Conservation (phyloP, 2,888 invertebrate species). For the Stenolophus ochropezus region DNA sequence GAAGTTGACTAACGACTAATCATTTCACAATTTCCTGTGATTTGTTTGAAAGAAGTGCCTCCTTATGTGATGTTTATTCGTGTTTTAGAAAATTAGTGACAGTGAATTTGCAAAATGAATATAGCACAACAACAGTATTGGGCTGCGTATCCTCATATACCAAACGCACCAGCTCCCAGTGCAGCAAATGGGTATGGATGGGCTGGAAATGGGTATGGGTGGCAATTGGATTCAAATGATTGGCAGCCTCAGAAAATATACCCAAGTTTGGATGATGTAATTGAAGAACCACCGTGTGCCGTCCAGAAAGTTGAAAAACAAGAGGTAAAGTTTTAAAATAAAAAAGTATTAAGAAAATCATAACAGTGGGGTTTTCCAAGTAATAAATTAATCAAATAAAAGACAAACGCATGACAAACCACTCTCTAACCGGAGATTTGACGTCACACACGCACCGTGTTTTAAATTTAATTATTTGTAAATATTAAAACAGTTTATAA, state of each 20-base stretch:
- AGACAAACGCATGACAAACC: no score
- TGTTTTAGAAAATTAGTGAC: neutral
- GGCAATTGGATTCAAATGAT: slow-evolving; percentile 71
- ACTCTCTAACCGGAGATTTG: no score
- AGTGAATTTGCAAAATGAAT: slow-evolving; percentile 58
- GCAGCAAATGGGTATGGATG: slow-evolving; percentile 72
- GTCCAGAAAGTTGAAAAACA: slow-evolving; percentile 70
- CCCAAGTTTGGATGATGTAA: slow-evolving; percentile 65
- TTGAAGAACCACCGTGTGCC: slow-evolving; percentile 70
- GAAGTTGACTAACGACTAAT: neutral
- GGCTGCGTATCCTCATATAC: slow-evolving; percentile 70
- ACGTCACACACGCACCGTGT: no score
- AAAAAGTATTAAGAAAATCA: neutral
- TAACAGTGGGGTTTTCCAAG: neutral
- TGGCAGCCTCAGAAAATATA: slow-evolving; percentile 68
- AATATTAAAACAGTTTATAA: no score
- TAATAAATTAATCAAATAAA: no score
- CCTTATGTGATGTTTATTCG: slow-evolving; percentile 2
- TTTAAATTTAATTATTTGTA: no score
- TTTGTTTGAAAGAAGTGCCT: slow-evolving; percentile 14
- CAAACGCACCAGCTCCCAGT: slow-evolving; percentile 70
- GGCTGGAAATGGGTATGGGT: slow-evolving; percentile 72
- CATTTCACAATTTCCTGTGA: slow-evolving; percentile 11
- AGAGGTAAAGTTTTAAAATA: slow-evolving; percentile 62
- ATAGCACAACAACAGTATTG: slow-evolving; percentile 70